phyloP scores from a whole-genome alignment of 2,888 invertebrate species.

The Coronaproctus castanopsis region DNA sequence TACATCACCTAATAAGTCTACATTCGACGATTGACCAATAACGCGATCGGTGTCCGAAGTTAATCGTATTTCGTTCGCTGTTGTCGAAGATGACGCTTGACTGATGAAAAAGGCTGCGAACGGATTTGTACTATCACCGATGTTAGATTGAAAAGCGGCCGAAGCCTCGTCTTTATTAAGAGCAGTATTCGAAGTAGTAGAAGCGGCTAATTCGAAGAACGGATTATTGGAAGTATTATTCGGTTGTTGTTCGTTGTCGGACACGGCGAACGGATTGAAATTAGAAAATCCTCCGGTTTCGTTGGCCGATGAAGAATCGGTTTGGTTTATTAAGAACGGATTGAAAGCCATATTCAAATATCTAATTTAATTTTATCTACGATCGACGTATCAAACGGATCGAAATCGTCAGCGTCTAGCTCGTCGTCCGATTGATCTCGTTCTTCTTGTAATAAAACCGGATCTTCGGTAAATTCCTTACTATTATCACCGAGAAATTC shows the following conservation, averaged over 20 bases:
- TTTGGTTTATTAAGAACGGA: conserved; percentile 50
- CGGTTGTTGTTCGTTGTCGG: conserved; percentile 21
- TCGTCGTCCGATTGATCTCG: not conserved
- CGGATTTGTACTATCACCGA: conserved; percentile 32
- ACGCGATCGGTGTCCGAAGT: not conserved
- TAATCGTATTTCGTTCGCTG: no score
- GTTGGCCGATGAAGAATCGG: conserved; percentile 56
- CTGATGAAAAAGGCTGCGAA: conserved; percentile 26
- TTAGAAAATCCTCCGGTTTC: no score
- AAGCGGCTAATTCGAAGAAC: conserved; percentile 34
- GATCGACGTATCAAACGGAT: conserved; percentile 73
- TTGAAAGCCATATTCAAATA: conserved; percentile 39
- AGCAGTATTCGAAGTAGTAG: conserved; percentile 23
- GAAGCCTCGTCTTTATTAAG: not conserved
- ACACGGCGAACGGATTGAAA: conserved; percentile 40
- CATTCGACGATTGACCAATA: not conserved
- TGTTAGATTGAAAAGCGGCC: not conserved
- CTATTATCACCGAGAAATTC: conserved; percentile 25
- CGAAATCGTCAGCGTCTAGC: conserved; percentile 21
- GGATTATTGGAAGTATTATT: conserved; percentile 39
- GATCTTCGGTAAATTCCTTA: not conserved
- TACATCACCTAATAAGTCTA: not conserved
- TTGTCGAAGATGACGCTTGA: not conserved
- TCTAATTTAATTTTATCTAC: conserved; percentile 27
- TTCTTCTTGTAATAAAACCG: not conserved